Conservation (phyloP, 2,797 vertebrate genomes). For the Chiloscyllium punctatum region DNA sequence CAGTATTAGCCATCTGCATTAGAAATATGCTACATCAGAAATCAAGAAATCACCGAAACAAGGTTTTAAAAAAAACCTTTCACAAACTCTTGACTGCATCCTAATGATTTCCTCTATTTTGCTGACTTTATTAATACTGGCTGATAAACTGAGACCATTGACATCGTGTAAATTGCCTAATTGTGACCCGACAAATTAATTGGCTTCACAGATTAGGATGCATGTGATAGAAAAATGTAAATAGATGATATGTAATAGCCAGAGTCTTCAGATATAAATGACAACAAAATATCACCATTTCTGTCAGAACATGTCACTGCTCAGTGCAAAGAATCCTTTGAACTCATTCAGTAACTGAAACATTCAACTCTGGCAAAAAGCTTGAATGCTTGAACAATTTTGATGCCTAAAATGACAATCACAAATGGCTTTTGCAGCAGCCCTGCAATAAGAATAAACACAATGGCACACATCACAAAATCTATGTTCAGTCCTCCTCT, state of each 20-base stretch:
- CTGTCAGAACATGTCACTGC: background rate
- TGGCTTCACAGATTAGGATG: background rate
- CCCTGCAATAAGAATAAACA: slow-evolving; percentile 12
- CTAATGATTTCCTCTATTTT: background rate
- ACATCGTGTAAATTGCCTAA: background rate
- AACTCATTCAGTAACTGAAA: background rate
- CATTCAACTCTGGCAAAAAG: background rate
- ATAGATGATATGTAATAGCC: background rate
- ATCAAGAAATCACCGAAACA: background rate
- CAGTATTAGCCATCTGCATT: background rate
- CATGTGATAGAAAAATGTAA: background rate
- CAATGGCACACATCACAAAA: slow-evolving; percentile 33
- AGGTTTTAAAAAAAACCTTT: background rate
- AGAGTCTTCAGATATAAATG: background rate
- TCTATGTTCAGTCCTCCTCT: slow-evolving; percentile 18
- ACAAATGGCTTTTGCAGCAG: background rate
- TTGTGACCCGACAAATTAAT: background rate
- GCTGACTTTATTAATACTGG: background rate
- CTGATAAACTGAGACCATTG: background rate
- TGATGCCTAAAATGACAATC: background rate
- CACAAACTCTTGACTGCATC: background rate
- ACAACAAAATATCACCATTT: background rate
- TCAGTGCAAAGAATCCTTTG: background rate
- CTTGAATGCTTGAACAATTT: background rate
- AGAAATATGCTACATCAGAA: background rate